phyloP scores from a whole-genome alignment of 2,113 vertebrate genomes.

The Zapornia atra region DNA sequence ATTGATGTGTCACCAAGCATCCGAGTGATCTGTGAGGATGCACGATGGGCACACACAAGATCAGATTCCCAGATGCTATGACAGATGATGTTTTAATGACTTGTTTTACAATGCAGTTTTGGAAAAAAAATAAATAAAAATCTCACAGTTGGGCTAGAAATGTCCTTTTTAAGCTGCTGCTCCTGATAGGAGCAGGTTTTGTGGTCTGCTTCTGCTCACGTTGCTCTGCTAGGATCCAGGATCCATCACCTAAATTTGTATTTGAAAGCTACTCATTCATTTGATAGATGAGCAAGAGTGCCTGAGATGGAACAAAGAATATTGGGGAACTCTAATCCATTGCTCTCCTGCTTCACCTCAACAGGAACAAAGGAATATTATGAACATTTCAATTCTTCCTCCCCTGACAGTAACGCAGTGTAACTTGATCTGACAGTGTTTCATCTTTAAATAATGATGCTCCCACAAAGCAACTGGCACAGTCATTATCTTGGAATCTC shows the following conservation, averaged over 20 bases:
- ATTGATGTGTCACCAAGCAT: fast-evolving
- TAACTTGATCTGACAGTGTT: not conserved
- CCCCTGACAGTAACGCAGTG: not conserved
- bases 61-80: not conserved
- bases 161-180: not conserved
- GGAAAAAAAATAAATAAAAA: not conserved
- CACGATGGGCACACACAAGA: not conserved
- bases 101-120: not conserved
- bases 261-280: not conserved
- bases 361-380: not conserved
- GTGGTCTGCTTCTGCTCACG: not conserved
- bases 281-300: not conserved
- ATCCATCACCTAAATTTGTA: not conserved
- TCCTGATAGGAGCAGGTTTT: not conserved
- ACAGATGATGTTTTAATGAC: not conserved
- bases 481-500: conserved; percentile 19
- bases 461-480: not conserved
- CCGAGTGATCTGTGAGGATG: not conserved
- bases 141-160: not conserved
- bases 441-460: conserved; percentile 17
- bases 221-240: not conserved
- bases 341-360: not conserved
- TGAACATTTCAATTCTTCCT: not conserved
- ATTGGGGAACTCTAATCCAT: not conserved
- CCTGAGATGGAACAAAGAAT: not conserved